Percentiles rank a stretch among this genome's conserved stretches.
phyloP scores from a whole-genome alignment of 2,113 vertebrate genomes.

The Brachyhypopomus gauderio region DNA sequence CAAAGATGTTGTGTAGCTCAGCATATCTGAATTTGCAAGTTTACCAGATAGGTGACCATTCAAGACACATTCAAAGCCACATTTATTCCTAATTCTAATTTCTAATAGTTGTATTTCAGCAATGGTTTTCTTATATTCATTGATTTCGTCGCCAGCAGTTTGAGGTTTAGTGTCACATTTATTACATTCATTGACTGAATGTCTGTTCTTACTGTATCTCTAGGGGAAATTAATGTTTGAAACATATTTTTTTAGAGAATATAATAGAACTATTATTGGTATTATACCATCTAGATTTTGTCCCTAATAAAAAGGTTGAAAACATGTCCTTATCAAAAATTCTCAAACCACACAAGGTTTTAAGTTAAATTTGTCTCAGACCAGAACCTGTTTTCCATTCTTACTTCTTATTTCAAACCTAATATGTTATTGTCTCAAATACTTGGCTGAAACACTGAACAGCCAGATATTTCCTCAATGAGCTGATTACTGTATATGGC shows the following conservation, averaged over 20 bases:
- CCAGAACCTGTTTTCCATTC: neutral
- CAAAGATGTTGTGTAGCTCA: conserved; percentile 23
- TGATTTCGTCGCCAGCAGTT: neutral
- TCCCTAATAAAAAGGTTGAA: no score
- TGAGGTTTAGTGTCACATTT: neutral
- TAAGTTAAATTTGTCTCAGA: neutral
- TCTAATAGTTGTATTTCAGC: neutral
- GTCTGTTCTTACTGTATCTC: neutral
- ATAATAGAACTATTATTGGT: no score
- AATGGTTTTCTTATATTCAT: neutral
- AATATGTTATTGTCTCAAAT: neutral
- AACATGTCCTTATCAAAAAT: neutral
- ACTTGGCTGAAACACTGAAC: neutral
- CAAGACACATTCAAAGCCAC: neutral
- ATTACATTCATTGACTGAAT: neutral
- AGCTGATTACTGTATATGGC: neutral
- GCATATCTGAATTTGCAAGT: conserved; percentile 53
- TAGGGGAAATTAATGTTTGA: no score
- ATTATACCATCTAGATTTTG: no score
- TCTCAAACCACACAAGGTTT: neutral
- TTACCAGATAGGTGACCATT: conserved; percentile 62
- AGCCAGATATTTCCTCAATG: neutral
- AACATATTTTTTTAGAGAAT: no score
- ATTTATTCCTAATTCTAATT: neutral
- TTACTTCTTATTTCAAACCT: neutral